Percentiles rank a stretch among this genome's conserved stretches.
These are phyloP conservation scores for Strigops habroptila DNA, from an alignment of 2,113 vertebrate genomes.

Conservation along the genomic window DNA sequence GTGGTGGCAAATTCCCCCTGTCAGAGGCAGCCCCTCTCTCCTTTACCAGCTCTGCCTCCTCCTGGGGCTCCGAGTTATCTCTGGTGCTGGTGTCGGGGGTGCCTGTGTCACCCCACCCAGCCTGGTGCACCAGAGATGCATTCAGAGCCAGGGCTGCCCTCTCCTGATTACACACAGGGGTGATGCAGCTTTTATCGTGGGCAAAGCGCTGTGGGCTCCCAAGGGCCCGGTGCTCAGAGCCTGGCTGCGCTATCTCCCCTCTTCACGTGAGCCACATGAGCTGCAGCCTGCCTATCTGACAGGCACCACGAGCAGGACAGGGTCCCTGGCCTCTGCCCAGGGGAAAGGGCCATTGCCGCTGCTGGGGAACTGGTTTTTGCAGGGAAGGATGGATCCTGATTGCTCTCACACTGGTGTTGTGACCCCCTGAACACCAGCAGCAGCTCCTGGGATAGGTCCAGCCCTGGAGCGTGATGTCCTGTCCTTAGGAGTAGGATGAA, in stretches of 20 bases:
- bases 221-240: fast-evolving
- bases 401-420: neutral
- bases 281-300: constrained; percentile 20
- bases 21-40: neutral
- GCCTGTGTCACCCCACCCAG: constrained; percentile 60
- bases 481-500: neutral
- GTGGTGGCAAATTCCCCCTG: neutral
- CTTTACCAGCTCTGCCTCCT: neutral
- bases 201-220: constrained; percentile 11
- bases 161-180: constrained; percentile 38
- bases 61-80: neutral
- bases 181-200: constrained; percentile 46
- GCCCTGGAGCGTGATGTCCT: neutral
- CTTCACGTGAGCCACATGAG: neutral
- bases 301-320: neutral
- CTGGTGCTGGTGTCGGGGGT: neutral
- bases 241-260: neutral
- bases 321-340: neutral
- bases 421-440: neutral
- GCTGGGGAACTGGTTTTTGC: neutral
- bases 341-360: neutral
- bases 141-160: constrained; percentile 3
- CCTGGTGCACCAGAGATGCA: constrained; percentile 24
- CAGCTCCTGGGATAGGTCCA: neutral
- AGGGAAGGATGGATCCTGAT: neutral